A percentile compares a stretch with the other conserved stretches of the same genome.
These are phyloP conservation scores for Perca flavescens DNA, from an alignment of 2,113 vertebrate species.

Conservation along the genomic window DNA sequence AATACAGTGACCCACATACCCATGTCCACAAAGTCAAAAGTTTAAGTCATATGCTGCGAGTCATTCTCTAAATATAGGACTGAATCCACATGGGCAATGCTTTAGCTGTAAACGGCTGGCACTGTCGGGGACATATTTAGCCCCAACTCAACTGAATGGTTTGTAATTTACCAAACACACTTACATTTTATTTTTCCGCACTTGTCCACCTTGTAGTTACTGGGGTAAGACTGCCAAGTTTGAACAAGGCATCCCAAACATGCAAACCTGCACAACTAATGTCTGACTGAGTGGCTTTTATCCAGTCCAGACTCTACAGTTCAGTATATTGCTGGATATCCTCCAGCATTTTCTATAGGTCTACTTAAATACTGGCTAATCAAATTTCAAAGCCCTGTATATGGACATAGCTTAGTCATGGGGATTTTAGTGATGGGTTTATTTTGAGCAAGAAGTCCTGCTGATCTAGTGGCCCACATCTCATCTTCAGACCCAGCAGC, in stretches of 20 bases:
- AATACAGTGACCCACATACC: slow-evolving; percentile 13
- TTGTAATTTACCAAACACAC: slow-evolving; percentile 55
- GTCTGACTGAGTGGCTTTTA: slow-evolving; percentile 23
- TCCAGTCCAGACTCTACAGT: slow-evolving; percentile 5
- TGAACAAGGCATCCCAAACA: slow-evolving; percentile 63
- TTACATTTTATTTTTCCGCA: slow-evolving; percentile 11
- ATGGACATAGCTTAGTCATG: slow-evolving; percentile 6
- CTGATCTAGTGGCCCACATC: slow-evolving; percentile 41
- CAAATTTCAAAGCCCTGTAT: slow-evolving; percentile 40
- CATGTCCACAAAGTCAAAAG: slow-evolving; percentile 25
- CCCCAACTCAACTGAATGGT: slow-evolving; percentile 49
- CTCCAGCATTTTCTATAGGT: slow-evolving; percentile 37
- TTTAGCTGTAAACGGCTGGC: slow-evolving; percentile 33
- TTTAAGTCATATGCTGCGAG: slow-evolving; percentile 30
- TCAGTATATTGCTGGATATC: slow-evolving; percentile 24
- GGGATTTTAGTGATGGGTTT: slow-evolving; percentile 40
- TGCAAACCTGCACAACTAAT: slow-evolving; percentile 46
- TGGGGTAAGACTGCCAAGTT: slow-evolving; percentile 46
- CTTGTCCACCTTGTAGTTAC: slow-evolving; percentile 38
- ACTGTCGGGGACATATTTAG: slow-evolving; percentile 49
- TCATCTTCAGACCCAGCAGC: neutral
- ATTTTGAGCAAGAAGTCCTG: slow-evolving; percentile 50
- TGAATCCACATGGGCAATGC: slow-evolving; percentile 33
- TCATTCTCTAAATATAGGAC: slow-evolving; percentile 72
- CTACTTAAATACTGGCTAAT: slow-evolving; percentile 34